phyloP scores from a whole-genome alignment of 1,140 invertebrate genomes.

The Drosophila leontia region DNA sequence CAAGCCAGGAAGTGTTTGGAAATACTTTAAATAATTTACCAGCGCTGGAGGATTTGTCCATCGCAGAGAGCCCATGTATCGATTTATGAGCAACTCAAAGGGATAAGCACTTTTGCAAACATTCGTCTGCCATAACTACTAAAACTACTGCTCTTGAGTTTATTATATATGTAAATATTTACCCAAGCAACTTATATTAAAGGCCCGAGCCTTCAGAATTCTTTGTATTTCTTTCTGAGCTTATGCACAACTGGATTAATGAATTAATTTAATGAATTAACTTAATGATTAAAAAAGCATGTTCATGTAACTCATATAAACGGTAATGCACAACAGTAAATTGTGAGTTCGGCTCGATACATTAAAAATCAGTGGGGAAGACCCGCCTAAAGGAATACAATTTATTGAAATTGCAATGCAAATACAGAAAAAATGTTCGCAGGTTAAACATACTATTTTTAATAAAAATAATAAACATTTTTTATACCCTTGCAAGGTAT shows the following conservation, averaged over 20 bases:
- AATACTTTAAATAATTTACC: constrained; percentile 68
- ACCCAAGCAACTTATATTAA: background rate
- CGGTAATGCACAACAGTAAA: background rate
- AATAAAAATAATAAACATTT: too few species aligned
- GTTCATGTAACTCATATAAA: background rate
- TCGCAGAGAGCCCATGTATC: background rate
- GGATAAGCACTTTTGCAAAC: constrained; percentile 4
- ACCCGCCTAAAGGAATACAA: too few species aligned
- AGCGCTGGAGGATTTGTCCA: background rate
- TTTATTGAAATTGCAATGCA: too few species aligned
- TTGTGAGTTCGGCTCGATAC: background rate
- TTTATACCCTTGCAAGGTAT: too few species aligned
- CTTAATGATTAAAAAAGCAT: too few species aligned
- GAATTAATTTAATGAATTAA: background rate
- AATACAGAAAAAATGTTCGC: too few species aligned
- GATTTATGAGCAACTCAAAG: constrained; percentile 5
- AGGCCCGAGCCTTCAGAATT: background rate
- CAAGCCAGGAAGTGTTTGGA: constrained; percentile 41
- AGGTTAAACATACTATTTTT: too few species aligned
- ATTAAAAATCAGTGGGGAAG: too few species aligned
- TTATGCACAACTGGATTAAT: background rate
- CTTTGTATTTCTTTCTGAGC: background rate
- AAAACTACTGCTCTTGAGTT: background rate
- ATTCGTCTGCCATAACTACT: background rate
- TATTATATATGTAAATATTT: background rate